Conservation (phyloP, 2,797 vertebrate species). For the Acanthurus lineatus region DNA sequence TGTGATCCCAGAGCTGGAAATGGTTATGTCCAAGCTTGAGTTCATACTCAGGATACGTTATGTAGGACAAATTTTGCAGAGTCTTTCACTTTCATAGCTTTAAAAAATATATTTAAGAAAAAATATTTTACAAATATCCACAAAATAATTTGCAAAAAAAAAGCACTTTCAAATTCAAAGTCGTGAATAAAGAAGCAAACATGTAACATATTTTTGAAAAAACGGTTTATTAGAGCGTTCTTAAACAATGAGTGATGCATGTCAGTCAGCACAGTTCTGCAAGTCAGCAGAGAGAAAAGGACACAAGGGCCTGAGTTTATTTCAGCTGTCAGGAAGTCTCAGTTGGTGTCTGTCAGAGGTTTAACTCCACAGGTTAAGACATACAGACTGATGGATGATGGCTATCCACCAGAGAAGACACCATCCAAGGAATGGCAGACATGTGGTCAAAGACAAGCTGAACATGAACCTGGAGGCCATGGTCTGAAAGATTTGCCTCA, state of each 20-base stretch:
- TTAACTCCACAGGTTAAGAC: constrained; percentile 59
- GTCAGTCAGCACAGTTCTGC: constrained; percentile 27
- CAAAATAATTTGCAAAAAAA: not conserved
- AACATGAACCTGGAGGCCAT: constrained; percentile 57
- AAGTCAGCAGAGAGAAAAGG: constrained; percentile 53
- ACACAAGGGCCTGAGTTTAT: constrained; percentile 36
- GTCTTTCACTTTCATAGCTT: not conserved
- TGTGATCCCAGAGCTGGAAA: too few species aligned
- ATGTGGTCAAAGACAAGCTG: constrained; percentile 59
- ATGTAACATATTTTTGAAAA: not conserved
- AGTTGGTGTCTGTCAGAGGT: constrained; percentile 64
- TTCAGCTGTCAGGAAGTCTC: constrained; percentile 62
- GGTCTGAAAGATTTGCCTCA: constrained; percentile 53
- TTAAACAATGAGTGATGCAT: constrained; percentile 4
- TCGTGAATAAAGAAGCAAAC: not conserved
- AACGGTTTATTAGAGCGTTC: not conserved
- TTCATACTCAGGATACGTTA: too few species aligned
- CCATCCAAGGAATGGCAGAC: constrained; percentile 52
- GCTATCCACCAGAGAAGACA: constrained; percentile 70
- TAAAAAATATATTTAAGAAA: not conserved
- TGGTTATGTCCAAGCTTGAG: too few species aligned
- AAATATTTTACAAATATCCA: not conserved
- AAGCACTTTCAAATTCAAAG: not conserved
- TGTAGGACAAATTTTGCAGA: too few species aligned
- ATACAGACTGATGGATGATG: constrained; percentile 68